Base-by-base conservation (phyloP, 1,140 invertebrate genomes). In the Pectinophora gossypiella region DNA sequence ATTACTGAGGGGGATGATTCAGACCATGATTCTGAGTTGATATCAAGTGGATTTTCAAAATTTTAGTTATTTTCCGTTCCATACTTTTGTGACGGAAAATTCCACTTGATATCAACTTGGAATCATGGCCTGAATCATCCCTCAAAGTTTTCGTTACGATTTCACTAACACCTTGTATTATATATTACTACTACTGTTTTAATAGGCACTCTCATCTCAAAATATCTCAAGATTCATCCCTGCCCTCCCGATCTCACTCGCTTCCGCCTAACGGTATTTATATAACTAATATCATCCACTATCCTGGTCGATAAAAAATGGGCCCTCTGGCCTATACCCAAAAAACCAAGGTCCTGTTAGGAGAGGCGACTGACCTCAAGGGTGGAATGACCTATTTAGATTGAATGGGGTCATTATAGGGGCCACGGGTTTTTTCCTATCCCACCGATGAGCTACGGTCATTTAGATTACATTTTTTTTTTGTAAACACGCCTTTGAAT, bases 331-430 rank as follows among this genome's bases (percentile, higher is more conserved):
- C 42, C 56, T 42, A 51, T 50, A 59, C 54, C 50, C 54, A 77
- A 85, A 86, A 85, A 85, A 79, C 69, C 21, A 58, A 47, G 56
- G 72, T 86, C 83, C 83, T 86, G 83, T 86, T 86, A 86, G 60
- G 78, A n/a, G n/a, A n/a, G n/a, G 76, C 63, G 79, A 80, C 71
- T 77, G 76, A 84, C 76, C 83, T 59, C 54, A 59, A 63, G 77
- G 83, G 80, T 77, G 74, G 76, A 84, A 81, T 76, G 83, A 86
- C 79, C 82, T 67, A 85, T 78, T 80, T 83, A 82, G 56, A 53
- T 74, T 71, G 76, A 79, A 83, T 76, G 74, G 58, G 70, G 70
- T 79, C 75, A 82, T 76, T 73, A 78, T 70, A 59, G 53, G n/a
- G n/a, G 58, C 49, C 36, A 40, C n/a, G 23, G 5, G 23, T 40